Evolutionary conservation across 2,797 vertebrate species (phyloP), one percentile per base, ranked within the genome.

Genomic region (Netta rufina): DNA sequence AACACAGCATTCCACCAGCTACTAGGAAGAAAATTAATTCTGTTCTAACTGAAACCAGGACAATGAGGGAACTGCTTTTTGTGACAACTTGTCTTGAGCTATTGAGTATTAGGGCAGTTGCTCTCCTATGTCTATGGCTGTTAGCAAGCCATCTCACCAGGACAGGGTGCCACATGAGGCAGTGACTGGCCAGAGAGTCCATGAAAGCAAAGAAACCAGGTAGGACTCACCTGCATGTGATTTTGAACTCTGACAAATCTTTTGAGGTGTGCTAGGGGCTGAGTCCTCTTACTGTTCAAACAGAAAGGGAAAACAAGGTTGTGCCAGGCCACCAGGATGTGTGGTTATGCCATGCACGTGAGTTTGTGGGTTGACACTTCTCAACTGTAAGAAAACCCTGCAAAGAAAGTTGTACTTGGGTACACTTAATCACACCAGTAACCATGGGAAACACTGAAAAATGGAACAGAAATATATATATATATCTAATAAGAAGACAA

Each of bases 81-180:
- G 14, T 60, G 25, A 13, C 61, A 76, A 27, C 38, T 69, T 54
- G 6, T 75, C 49, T 66, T 74, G 28, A 76, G 12, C 19, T 84
- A 30, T 17, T 1, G 6, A 70, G 45, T 8, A 30, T 60, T 65
- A n/a, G 36, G 14, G 10, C 43, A 41, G 54, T 76, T 2, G 7
- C 24, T 62, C 14, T 49, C 15, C 75, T 27, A 27, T 27, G 67
- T 60, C 32, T 22, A 12, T 28, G 10, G 43, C 41, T 38, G 12
- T 70, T 61, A 57, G 20, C 3, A 14, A 73, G 8, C 13, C 11
- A 13, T 38, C 57, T 67, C 60, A 39, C 6, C 27, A 61, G 36
- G 30, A 27, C 0, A 3, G 4, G 0, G 0, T 62, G 19, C 9
- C 33, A 18, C 10, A 22, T 20, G 28, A 54, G 38, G 11, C 17